Conservation (phyloP, 2,888 invertebrate species). For the Rhogogaster chlorosoma region DNA sequence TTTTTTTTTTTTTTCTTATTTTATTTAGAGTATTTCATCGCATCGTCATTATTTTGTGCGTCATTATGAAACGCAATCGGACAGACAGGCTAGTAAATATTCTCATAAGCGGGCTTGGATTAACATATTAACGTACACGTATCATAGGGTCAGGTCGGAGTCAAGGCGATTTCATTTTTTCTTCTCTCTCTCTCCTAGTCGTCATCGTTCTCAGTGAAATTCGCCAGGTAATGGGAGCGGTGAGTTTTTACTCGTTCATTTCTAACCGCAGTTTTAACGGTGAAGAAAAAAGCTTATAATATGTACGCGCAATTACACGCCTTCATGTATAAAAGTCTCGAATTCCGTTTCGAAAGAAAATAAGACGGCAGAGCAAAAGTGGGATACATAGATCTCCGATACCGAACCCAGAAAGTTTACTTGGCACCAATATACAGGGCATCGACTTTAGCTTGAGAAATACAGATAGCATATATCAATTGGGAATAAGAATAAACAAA, state of each 20-base stretch:
- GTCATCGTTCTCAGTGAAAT: background rate
- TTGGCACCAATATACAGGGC: background rate
- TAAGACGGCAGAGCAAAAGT: background rate
- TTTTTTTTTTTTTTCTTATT: background rate
- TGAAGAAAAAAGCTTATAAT: background rate
- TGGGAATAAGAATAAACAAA: constrained; percentile 19
- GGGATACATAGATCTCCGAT: background rate
- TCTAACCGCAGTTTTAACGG: background rate
- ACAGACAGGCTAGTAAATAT: constrained; percentile 23
- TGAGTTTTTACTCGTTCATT: background rate
- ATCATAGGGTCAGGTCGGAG: constrained; percentile 28
- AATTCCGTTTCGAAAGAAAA: background rate
- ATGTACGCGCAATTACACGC: background rate
- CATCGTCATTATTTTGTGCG: constrained; percentile 4
- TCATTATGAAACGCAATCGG: background rate
- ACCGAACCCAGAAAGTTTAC: background rate
- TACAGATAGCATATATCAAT: background rate
- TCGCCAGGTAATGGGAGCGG: background rate
- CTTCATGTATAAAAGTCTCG: background rate
- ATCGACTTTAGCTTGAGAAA: constrained; percentile 5
- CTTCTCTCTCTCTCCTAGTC: background rate
- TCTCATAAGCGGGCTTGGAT: background rate
- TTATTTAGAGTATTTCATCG: background rate
- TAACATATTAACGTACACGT: background rate
- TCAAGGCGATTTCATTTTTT: constrained; percentile 31